Percentiles rank a stretch among this genome's conserved stretches.
These are phyloP conservation scores for Petromus typicus DNA, from an alignment of 2,113 vertebrate genomes.

Conservation along the genomic window DNA sequence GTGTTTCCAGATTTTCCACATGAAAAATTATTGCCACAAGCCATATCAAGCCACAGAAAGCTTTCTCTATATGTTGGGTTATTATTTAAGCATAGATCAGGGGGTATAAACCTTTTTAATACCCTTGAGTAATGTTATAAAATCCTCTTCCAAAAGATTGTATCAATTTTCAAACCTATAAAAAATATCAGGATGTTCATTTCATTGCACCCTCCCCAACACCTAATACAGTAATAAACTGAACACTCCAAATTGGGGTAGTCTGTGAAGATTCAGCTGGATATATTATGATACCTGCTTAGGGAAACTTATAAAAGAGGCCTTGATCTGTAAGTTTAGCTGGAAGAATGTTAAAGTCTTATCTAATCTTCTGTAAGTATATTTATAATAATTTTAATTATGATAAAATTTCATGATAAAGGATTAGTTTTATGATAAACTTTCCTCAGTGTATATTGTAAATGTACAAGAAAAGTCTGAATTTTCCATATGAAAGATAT, in stretches of 20 bases:
- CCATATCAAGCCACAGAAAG: not conserved
- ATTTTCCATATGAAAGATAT: not conserved
- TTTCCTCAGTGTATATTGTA: not conserved
- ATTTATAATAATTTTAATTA: not conserved
- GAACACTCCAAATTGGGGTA: not conserved
- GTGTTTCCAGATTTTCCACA: slow-evolving; percentile 17
- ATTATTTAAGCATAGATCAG: not conserved
- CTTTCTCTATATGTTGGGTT: slow-evolving; percentile 12
- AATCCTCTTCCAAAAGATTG: not conserved
- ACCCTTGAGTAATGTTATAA: slow-evolving; percentile 8
- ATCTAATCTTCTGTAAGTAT: not conserved
- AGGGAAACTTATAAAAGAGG: not conserved
- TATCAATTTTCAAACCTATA: not conserved
- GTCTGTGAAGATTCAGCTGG: not conserved
- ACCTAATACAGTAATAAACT: not conserved
- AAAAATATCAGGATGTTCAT: not conserved
- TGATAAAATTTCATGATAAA: too few relatives aligned
- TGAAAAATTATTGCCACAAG: not conserved
- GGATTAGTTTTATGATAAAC: slow-evolving; percentile 6
- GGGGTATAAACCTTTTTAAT: not conserved
- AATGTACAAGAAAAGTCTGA: not conserved
- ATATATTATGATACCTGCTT: not conserved
- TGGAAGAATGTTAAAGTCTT: slow-evolving; percentile 4
- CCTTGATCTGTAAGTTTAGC: not conserved
- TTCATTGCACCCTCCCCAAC: not conserved